Conservation (phyloP, 1,140 invertebrate genomes). For the Drosophila pachea region DNA sequence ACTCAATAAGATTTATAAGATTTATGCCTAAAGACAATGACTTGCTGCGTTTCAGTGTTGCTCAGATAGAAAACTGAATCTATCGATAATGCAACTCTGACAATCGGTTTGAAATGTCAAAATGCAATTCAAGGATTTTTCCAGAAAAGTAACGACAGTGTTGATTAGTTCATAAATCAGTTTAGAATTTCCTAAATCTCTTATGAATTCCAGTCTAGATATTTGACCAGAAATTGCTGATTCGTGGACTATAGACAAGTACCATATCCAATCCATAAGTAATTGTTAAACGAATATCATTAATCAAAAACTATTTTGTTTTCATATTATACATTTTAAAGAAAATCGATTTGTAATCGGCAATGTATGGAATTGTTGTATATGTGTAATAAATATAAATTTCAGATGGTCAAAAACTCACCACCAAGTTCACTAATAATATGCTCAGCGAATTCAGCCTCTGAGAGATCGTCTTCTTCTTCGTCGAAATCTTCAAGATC, state of each 20-base stretch:
- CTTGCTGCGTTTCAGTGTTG: background rate
- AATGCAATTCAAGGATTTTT: background rate
- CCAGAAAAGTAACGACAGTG: background rate
- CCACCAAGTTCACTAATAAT: conserved; percentile 72
- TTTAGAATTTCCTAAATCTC: background rate
- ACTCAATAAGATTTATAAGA: background rate
- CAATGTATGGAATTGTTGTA: background rate
- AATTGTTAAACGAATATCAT: conserved; percentile 4
- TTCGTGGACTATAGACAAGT: background rate
- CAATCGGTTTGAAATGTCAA: background rate
- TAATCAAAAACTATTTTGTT: conserved; percentile 11
- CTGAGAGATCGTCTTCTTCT: conserved; percentile 65
- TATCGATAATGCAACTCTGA: background rate
- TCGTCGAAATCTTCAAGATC: conserved; percentile 67
- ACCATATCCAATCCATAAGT: background rate
- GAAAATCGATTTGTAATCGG: background rate
- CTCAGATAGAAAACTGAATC: background rate
- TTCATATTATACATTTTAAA: conserved; percentile 5
- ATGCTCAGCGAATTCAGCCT: conserved; percentile 71
- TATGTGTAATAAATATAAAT: background rate
- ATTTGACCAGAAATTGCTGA: background rate
- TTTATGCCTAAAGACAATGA: background rate
- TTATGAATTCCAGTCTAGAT: conserved; percentile 7
- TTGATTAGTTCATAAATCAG: too few species aligned
- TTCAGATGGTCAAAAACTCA: conserved; percentile 34